phyloP scores from a whole-genome alignment of 1,140 invertebrate genomes.

The Phymastichus coffea region DNA sequence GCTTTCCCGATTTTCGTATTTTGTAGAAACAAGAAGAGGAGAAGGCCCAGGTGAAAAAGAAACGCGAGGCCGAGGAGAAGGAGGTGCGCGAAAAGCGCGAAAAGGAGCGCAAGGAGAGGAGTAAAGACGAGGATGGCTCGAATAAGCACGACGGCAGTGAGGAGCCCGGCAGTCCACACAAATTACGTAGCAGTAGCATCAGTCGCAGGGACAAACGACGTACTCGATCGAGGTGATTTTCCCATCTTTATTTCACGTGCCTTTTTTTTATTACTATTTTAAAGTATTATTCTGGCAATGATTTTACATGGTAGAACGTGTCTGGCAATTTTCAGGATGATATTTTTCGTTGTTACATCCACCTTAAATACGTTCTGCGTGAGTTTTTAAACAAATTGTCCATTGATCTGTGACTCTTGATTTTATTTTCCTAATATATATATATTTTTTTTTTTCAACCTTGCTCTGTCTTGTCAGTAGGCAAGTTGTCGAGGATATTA shows the following conservation, averaged over 20 bases:
- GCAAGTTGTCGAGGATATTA: neutral
- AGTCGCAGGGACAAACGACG: slow-evolving; percentile 52
- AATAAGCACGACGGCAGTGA: slow-evolving; percentile 53
- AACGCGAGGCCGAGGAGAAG: slow-evolving; percentile 57
- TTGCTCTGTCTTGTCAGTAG: too few relatives aligned
- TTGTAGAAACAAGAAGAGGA: slow-evolving; percentile 70
- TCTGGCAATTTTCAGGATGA: neutral
- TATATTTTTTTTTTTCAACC: too few relatives aligned
- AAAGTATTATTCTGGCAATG: neutral
- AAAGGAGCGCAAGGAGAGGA: slow-evolving; percentile 44
- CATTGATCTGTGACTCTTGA: too few relatives aligned
- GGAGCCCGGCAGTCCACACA: slow-evolving; percentile 54
- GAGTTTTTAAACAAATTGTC: slow-evolving; percentile 1
- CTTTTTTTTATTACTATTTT: too few relatives aligned
- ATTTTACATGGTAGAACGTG: neutral
- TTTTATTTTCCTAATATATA: too few relatives aligned
- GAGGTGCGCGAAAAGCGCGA: slow-evolving; percentile 55
- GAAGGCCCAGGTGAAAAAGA: slow-evolving; percentile 60
- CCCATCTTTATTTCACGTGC: too few relatives aligned
- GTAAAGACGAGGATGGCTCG: slow-evolving; percentile 40
- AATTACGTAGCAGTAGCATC: slow-evolving; percentile 45
- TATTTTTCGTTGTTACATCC: neutral
- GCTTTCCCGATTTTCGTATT: slow-evolving; percentile 53
- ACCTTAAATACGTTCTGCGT: neutral
- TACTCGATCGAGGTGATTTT: slow-evolving; percentile 56